Conservation (phyloP, 2,113 vertebrate species). For the Brachypteracias leptosomus region DNA sequence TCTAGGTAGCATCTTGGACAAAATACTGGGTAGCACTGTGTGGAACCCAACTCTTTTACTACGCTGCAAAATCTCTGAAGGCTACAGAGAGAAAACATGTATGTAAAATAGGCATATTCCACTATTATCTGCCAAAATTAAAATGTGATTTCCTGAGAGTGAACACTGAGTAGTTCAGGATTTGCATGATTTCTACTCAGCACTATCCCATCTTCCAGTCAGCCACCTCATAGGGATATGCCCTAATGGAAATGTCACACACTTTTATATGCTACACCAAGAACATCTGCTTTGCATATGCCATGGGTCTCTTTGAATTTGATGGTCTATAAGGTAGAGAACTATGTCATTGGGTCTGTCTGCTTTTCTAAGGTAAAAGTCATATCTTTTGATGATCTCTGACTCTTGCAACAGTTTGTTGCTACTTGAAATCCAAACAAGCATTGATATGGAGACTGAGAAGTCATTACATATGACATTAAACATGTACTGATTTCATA, state of each 20-base stretch:
- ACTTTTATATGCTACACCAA: not conserved
- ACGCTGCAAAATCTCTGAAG: slow-evolving; percentile 97
- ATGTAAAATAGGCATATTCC: slow-evolving; percentile 60
- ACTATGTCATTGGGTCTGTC: not conserved
- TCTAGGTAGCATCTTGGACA: slow-evolving; percentile 96
- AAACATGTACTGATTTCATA: not conserved
- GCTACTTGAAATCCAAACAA: not conserved
- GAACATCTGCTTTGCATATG: slow-evolving; percentile 22
- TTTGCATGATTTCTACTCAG: not conserved
- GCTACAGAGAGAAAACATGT: slow-evolving; percentile 98
- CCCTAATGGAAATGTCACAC: not conserved
- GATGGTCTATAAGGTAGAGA: not conserved
- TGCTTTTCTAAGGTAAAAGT: not conserved
- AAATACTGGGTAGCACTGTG: slow-evolving; percentile 97
- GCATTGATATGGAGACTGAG: not conserved
- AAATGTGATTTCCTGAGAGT: slow-evolving; percentile 10
- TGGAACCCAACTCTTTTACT: slow-evolving; percentile 93
- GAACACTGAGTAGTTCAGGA: not conserved
- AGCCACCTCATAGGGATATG: not conserved
- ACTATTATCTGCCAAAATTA: not conserved
- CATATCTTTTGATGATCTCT: not conserved
- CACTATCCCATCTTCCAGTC: not conserved
- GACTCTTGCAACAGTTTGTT: not conserved
- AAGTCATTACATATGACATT: not conserved
- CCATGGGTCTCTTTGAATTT: not conserved